Evolutionary conservation across 2,797 vertebrate genomes (phyloP).

Genomic region (Loriculus beryllinus): DNA sequence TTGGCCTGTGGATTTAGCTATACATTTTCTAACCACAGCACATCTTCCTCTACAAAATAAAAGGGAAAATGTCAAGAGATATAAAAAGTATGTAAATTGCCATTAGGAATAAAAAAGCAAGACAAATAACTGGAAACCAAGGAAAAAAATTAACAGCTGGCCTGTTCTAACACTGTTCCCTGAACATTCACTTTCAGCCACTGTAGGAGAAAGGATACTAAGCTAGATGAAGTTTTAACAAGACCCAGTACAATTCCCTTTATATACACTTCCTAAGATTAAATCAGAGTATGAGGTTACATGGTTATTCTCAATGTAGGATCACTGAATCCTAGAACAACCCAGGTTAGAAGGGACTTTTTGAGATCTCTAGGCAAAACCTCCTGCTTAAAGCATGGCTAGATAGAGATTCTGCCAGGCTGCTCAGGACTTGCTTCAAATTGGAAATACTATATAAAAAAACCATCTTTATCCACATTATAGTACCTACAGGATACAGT

Average conservation of each 20-base stretch:
- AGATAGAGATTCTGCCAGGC: background rate
- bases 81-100: background rate
- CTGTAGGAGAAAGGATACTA: background rate
- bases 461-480: background rate
- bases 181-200: background rate
- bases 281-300: background rate
- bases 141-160: background rate
- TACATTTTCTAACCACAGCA: constrained; percentile 91
- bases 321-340: background rate
- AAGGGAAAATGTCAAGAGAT: background rate
- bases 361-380: background rate
- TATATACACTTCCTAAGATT: background rate
- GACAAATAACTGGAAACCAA: background rate
- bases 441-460: background rate
- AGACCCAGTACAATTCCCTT: background rate
- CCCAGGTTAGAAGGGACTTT: background rate
- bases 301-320: background rate
- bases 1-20: constrained; percentile 90
- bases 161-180: background rate
- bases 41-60: constrained; percentile 85
- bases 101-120: background rate
- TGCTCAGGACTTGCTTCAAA: background rate
- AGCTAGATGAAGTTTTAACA: background rate
- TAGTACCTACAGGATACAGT: background rate
- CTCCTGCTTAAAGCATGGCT: background rate